phyloP scores from a whole-genome alignment of 2,113 vertebrate genomes.

The Apus apus region DNA sequence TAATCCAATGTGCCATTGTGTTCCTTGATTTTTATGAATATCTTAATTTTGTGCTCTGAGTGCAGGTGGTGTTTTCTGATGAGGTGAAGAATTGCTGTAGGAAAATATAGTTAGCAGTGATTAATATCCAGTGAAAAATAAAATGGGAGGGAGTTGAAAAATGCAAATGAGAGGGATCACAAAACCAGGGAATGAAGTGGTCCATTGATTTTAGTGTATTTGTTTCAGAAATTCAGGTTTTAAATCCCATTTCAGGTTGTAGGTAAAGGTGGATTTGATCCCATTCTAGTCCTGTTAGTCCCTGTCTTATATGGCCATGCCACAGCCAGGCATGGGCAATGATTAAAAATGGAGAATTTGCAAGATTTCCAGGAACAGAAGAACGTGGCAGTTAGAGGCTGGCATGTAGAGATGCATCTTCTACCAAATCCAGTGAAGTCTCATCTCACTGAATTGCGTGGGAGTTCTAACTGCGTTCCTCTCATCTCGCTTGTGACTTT shows the following conservation, averaged over 20 bases:
- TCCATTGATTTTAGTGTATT: constrained; percentile 53
- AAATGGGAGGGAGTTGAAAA: background rate
- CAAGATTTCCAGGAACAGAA: background rate
- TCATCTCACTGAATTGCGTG: accelerated
- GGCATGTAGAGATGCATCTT: background rate
- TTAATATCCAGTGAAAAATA: constrained; percentile 70
- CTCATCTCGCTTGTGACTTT: accelerated
- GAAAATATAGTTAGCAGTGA: constrained; percentile 48
- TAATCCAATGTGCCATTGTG: constrained; percentile 46
- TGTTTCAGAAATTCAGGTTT: constrained; percentile 5
- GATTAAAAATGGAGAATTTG: background rate
- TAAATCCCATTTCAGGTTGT: background rate
- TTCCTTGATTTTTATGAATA: constrained; percentile 49
- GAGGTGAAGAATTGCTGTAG: constrained; percentile 25
- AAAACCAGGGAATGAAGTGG: constrained; percentile 24
- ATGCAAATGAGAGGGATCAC: constrained; percentile 22
- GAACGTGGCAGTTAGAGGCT: background rate
- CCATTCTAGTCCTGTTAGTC: background rate
- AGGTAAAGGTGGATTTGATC: background rate
- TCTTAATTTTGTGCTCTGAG: constrained; percentile 28
- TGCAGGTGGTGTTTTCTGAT: constrained; percentile 56
- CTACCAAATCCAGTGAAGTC: background rate
- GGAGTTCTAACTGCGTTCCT: background rate
- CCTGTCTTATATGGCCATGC: background rate
- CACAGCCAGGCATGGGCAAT: background rate